These are phyloP conservation scores for Trissolcus japonicus DNA, from an alignment of 2,888 invertebrate genomes.

Conservation along the genomic window DNA sequence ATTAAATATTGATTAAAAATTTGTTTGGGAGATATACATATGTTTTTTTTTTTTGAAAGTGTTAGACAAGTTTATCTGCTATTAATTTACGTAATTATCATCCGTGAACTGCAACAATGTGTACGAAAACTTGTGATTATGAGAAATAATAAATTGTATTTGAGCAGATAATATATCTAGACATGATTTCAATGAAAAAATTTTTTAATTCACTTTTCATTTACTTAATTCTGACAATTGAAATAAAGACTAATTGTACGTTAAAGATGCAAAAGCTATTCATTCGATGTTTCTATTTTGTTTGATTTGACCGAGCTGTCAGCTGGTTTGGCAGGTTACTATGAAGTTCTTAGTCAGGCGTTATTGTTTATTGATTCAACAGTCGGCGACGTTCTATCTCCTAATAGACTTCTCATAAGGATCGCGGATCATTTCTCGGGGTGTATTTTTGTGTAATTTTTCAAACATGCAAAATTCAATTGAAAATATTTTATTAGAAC, in stretches of 20 bases:
- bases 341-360: background rate
- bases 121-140: background rate
- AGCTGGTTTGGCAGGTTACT: slow-evolving; percentile 13
- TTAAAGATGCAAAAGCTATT: too few relatives aligned
- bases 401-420: background rate
- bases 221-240: too few relatives aligned
- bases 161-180: background rate
- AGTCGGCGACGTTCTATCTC: slow-evolving; percentile 1
- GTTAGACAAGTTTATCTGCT: background rate
- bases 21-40: too few relatives aligned
- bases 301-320: too few relatives aligned
- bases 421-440: too few relatives aligned
- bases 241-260: too few relatives aligned
- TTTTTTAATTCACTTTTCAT: too few relatives aligned
- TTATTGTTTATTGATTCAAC: slow-evolving; percentile 27
- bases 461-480: slow-evolving; percentile 77
- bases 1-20: too few relatives aligned
- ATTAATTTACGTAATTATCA: background rate
- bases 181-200: background rate
- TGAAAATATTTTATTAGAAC: slow-evolving; percentile 81
- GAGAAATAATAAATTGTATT: background rate
- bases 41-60: background rate
- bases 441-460: too few relatives aligned
- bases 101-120: background rate
- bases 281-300: too few relatives aligned